Percentiles rank a stretch among this genome's conserved stretches.
These are phyloP conservation scores for Hyaena hyaena DNA, from an alignment of 2,113 vertebrate species.

Conservation along the genomic window DNA sequence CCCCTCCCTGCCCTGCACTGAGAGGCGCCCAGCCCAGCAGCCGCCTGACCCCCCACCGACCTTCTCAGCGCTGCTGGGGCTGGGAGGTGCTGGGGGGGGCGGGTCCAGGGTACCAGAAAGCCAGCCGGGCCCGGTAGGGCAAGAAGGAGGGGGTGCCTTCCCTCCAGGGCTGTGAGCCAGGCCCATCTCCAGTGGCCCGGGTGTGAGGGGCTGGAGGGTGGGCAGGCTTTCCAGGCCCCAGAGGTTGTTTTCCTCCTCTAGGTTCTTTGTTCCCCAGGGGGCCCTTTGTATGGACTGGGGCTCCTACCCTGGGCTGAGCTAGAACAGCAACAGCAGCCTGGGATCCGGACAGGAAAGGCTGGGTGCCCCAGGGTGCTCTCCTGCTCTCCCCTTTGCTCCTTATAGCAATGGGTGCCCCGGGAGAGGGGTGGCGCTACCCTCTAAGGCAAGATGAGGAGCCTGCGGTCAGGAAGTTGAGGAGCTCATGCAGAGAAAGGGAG, in stretches of 20 bases:
- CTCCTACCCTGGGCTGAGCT: background rate
- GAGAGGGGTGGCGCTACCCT: background rate
- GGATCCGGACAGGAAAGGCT: background rate
- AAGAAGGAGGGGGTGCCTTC: background rate
- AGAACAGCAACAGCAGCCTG: background rate
- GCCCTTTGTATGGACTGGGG: background rate
- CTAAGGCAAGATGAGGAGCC: background rate
- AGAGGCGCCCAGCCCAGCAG: background rate
- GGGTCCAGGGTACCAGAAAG: background rate
- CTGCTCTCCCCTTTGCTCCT: background rate
- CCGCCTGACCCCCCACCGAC: background rate
- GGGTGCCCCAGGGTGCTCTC: background rate
- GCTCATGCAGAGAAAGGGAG: background rate
- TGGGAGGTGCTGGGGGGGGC: background rate
- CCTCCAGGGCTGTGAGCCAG: background rate
- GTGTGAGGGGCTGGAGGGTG: background rate
- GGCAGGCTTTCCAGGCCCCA: background rate
- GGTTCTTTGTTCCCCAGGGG: background rate
- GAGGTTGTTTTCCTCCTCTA: background rate
- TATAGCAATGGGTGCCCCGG: background rate
- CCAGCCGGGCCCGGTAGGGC: background rate
- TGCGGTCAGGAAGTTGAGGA: background rate
- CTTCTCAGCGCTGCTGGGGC: background rate
- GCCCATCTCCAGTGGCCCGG: background rate
- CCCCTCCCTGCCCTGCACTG: background rate